Conservation (phyloP, 2,113 vertebrate species). For the Xiphophorus maculatus region DNA sequence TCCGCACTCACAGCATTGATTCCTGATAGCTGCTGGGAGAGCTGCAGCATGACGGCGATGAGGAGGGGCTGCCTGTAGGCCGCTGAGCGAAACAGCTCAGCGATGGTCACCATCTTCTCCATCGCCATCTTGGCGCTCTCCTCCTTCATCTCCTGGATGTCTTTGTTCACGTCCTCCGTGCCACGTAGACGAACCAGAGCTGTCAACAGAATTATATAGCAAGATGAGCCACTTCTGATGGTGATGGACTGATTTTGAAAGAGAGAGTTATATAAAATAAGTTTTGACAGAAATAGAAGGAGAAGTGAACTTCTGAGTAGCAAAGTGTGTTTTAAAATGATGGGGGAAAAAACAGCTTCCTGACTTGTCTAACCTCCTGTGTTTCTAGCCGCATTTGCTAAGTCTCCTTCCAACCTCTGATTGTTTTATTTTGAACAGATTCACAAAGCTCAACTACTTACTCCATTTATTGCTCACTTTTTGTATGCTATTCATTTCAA, state of each 20-base stretch:
- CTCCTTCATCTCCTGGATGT: constrained; percentile 95
- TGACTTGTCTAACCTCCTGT: background rate
- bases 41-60: constrained; percentile 90
- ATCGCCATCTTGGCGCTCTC: constrained; percentile 89
- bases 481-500: background rate
- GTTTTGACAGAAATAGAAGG: background rate
- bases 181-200: constrained; percentile 90
- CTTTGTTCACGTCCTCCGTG: constrained; percentile 83
- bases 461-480: background rate
- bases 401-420: background rate
- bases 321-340: background rate
- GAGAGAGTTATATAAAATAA: background rate
- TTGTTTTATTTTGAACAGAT: background rate
- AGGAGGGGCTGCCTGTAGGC: constrained; percentile 88
- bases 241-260: background rate
- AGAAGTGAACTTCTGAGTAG: background rate
- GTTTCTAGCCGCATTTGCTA: background rate
- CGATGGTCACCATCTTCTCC: constrained; percentile 90
- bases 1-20: constrained; percentile 91
- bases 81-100: constrained; percentile 86
- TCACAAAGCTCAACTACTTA: background rate
- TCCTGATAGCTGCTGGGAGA: constrained; percentile 96
- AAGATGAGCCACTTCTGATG: fast-evolving
- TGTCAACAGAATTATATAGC: constrained; percentile 33
- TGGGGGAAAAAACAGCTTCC: background rate